A percentile compares a stretch with the other conserved stretches of the same genome.
Conservation (phyloP, 2,888 invertebrate species). For the Athalia rosae region DNA sequence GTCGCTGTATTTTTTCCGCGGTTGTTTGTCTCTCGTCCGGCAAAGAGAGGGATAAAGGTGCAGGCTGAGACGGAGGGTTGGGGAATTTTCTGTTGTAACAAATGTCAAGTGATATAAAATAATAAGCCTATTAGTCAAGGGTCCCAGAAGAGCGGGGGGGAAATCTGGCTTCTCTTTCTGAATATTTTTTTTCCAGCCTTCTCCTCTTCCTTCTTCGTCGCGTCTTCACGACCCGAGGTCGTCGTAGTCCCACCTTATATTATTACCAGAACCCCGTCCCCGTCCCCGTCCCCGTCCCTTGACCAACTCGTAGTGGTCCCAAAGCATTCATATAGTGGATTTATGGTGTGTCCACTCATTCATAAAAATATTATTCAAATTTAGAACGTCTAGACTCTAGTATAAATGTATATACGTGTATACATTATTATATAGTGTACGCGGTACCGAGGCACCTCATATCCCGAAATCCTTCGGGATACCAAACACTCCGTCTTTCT, state of each 20-base stretch:
- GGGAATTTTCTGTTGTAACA: conserved; percentile 58
- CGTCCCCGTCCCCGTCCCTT: neutral
- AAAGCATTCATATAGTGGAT: conserved; percentile 65
- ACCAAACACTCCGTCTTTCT: neutral
- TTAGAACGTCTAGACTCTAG: conserved; percentile 69
- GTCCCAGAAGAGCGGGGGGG: conserved; percentile 54
- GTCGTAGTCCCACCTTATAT: neutral
- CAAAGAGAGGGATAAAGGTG: neutral
- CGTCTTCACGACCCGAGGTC: neutral
- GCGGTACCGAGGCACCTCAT: neutral
- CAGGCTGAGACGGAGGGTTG: conserved; percentile 7
- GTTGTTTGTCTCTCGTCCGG: neutral
- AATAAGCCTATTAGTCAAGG: conserved; percentile 72
- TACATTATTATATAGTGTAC: too few species aligned
- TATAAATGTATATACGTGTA: neutral
- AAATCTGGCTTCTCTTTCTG: conserved; percentile 45
- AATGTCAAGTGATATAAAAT: conserved; percentile 71
- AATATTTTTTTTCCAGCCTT: neutral
- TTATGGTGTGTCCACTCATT: conserved; percentile 71
- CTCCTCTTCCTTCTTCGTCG: neutral
- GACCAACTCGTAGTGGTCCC: conserved; percentile 51
- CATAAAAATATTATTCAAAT: conserved; percentile 74
- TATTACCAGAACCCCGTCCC: neutral
- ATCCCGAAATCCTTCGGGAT: neutral
- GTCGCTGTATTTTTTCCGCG: neutral